A percentile compares a stretch with the other conserved stretches of the same genome.
Evolutionary conservation across 2,113 vertebrate genomes (phyloP).

Genomic region (Neolamprologus caudopunctatus): DNA sequence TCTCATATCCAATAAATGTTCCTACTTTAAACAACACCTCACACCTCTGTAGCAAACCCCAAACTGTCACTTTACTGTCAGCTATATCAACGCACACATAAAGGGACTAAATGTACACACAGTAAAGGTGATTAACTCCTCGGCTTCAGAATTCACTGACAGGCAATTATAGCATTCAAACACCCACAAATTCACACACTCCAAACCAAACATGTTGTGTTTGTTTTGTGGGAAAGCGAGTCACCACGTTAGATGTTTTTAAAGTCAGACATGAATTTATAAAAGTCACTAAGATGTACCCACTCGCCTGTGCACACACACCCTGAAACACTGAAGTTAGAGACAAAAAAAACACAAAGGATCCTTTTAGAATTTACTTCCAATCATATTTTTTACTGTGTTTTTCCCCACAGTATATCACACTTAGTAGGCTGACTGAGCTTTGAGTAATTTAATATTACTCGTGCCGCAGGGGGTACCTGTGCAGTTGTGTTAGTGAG

Average conservation of each 20-base stretch:
- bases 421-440: not conserved
- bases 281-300: not conserved
- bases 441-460: not conserved
- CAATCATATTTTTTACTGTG: not conserved
- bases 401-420: not conserved
- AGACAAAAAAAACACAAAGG: not conserved
- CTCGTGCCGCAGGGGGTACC: not conserved
- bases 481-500: not conserved
- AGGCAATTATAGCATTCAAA: slow-evolving; percentile 43
- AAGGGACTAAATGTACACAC: not conserved
- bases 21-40: not conserved
- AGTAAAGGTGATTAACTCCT: slow-evolving; percentile 34
- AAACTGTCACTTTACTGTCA: slow-evolving; percentile 27
- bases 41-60: not conserved
- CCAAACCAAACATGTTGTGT: not conserved
- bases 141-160: not conserved
- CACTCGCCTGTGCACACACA: not conserved
- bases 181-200: not conserved
- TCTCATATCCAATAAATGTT: not conserved
- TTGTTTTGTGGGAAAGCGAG: not conserved
- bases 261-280: not conserved
- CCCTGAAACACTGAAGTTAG: not conserved
- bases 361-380: not conserved
- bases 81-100: not conserved
- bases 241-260: not conserved